Base-by-base conservation (phyloP, 2,888 invertebrate genomes). In the Caenorhabditis sinica region DNA sequence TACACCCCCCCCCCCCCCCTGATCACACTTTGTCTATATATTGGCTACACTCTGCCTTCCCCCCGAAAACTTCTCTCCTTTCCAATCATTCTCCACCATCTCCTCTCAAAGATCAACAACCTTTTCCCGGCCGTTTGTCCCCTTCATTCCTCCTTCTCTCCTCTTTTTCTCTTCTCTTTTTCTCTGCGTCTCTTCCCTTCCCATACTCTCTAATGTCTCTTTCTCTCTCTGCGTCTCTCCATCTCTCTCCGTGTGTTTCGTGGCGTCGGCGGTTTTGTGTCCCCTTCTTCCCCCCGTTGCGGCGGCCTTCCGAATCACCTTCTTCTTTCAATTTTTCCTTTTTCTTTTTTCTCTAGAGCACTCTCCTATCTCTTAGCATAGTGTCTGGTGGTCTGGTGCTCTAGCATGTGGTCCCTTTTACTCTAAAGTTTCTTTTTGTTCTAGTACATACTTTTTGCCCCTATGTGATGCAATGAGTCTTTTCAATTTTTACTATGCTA, bases 261-360 rank as follows among this genome's bases (percentile, higher is more conserved):
- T 28, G 36, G 9, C 17, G 36, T 36, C 69, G 61, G 75, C 40
- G 13, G 40, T 40, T 40, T 49, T 49, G 9, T 20, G 49, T 49
- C 49, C 49, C 49, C 49, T n/a, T n/a, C 25, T 5, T 5, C 15
- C 28, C 15, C 28, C 15, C 28, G 56, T 15, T 25, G 23, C 28
- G 23, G 15, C 23, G 71, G 28, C 77, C 69, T 45, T 63, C 63
- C 69, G 77, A 77, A 77, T 79, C 79, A 79, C 72, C 79, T 79
- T 66, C 30, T 49, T 63, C 61, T 51, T 45, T 49, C n/a, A 25
- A 56, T 72, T 28, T 45, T 30, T 68, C 68, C 33, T 20, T 28
- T 43, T 33, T 60, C 33, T 23, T 69, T 17, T 53, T 20, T 76
- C 23, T 66, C 51, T 51, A 20, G 6, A 3, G n/a, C 30, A n/a